These are phyloP conservation scores for Rhodophaea formosa DNA, from an alignment of 2,888 invertebrate species.

Conservation along the genomic window DNA sequence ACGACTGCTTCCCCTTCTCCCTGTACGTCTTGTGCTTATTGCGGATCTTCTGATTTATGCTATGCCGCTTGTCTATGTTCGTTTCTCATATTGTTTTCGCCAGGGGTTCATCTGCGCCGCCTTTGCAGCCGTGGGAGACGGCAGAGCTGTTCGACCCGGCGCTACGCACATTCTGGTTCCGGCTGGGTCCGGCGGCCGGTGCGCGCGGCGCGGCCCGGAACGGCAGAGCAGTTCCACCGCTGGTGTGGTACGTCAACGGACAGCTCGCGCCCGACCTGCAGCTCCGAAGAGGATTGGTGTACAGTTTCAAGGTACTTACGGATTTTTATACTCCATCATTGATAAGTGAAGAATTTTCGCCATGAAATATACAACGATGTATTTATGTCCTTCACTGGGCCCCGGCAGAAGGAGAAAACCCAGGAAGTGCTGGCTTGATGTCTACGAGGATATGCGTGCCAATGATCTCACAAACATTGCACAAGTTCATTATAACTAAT, in stretches of 20 bases:
- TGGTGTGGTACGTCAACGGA: conserved; percentile 97
- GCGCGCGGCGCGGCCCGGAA: conserved; percentile 82
- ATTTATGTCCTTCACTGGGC: too few species aligned
- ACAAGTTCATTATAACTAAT: too few species aligned
- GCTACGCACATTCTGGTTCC: conserved; percentile 89
- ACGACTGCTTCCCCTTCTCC: conserved; percentile 89
- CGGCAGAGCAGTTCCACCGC: conserved; percentile 83
- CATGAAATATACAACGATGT: too few species aligned
- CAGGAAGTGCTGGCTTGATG: too few species aligned
- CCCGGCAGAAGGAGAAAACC: too few species aligned
- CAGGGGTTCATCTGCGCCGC: conserved; percentile 35
- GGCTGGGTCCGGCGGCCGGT: conserved; percentile 92
- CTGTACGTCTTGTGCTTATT: conserved; percentile 47
- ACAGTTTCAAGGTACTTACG: conserved; percentile 84
- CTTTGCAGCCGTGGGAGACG: conserved; percentile 79
- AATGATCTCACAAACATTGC: too few species aligned
- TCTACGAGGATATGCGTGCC: too few species aligned
- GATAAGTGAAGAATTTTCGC: too few species aligned
- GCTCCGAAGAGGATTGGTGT: conserved; percentile 91
- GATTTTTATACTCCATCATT: too few species aligned
- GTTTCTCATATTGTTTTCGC: neutral
- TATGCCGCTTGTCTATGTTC: too few species aligned
- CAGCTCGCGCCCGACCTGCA: conserved; percentile 92
- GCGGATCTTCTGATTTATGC: too few species aligned
- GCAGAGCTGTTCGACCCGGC: conserved; percentile 85